phyloP scores from a whole-genome alignment of 1,140 invertebrate genomes.

The Trachymyrmex cornetzi region DNA sequence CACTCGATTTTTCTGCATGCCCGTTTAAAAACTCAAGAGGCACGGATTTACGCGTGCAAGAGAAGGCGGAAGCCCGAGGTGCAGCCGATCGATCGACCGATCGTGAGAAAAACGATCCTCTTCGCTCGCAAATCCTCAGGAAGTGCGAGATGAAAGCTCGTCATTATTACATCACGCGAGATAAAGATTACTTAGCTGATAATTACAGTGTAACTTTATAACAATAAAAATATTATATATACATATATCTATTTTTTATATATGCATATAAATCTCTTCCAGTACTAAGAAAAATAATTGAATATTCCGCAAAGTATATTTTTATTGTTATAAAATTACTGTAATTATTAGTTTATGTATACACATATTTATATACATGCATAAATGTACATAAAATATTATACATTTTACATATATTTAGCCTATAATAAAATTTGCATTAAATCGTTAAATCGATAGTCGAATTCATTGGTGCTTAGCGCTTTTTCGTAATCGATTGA shows the following conservation, averaged over 20 bases:
- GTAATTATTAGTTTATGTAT: too few species aligned
- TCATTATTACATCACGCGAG: background rate
- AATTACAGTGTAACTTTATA: background rate
- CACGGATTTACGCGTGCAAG: conserved; percentile 11
- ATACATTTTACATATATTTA: background rate
- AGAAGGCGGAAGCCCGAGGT: conserved; percentile 67
- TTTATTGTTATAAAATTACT: too few species aligned
- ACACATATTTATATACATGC: too few species aligned
- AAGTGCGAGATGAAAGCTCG: background rate
- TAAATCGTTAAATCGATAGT: too few species aligned
- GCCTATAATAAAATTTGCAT: too few species aligned
- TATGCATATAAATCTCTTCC: too few species aligned
- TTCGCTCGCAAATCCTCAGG: background rate
- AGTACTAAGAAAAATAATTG: too few species aligned
- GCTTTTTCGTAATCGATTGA: too few species aligned
- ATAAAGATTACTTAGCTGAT: conserved; percentile 5
- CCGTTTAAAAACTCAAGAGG: conserved; percentile 31
- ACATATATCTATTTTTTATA: too few species aligned
- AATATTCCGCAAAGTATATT: too few species aligned
- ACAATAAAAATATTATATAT: background rate
- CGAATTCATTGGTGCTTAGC: too few species aligned
- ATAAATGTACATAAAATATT: background rate
- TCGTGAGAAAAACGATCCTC: conserved; percentile 70
- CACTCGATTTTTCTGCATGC: conserved; percentile 81
- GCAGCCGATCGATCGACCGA: background rate